phyloP scores from a whole-genome alignment of 2,113 vertebrate species.

The Sula dactylatra region DNA sequence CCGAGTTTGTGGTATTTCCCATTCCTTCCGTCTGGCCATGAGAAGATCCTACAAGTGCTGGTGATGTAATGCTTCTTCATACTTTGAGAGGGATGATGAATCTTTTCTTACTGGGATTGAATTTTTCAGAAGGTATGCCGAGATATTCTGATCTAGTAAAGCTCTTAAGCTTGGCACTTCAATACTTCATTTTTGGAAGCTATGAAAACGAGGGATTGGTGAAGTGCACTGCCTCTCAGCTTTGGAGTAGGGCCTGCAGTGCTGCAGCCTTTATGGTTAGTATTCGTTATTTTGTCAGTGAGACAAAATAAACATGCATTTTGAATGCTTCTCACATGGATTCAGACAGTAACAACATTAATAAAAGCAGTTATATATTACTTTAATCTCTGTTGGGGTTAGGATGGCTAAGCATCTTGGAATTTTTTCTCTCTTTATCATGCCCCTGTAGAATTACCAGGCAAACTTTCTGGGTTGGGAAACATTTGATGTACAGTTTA shows the following conservation, averaged over 20 bases:
- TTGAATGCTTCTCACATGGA: background rate
- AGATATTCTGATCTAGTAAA: background rate
- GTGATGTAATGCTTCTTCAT: background rate
- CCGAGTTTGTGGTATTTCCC: background rate
- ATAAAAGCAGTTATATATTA: background rate
- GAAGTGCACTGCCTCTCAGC: background rate
- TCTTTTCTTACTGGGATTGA: background rate
- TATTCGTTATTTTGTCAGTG: background rate
- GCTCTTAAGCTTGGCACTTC: background rate
- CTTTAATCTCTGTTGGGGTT: background rate
- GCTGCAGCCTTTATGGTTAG: background rate
- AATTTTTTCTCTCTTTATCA: background rate
- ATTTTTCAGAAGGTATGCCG: background rate
- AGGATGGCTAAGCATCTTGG: background rate
- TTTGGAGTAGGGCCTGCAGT: background rate
- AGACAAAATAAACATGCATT: conserved; percentile 2
- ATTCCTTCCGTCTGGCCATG: background rate
- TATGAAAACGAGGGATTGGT: background rate
- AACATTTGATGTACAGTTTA: background rate
- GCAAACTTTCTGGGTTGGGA: background rate
- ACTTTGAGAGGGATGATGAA: background rate
- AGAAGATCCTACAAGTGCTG: background rate
- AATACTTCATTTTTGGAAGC: background rate
- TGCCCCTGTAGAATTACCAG: background rate
- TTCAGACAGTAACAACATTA: background rate